A percentile compares a stretch with the other conserved stretches of the same genome.
Conservation (phyloP, 2,113 vertebrate species). For the Lathamus discolor region DNA sequence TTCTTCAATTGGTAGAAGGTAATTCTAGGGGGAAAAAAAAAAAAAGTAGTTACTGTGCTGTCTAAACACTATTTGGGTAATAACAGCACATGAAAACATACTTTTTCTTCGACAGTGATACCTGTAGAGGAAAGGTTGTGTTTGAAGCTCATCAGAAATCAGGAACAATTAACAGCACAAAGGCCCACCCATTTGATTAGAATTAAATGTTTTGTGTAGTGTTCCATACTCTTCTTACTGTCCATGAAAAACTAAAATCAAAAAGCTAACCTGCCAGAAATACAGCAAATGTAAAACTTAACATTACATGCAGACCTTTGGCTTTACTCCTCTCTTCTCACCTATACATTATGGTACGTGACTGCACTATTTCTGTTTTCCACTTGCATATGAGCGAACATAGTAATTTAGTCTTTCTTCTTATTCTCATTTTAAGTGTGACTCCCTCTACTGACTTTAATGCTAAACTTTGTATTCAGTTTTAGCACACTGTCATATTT, state of each 20-base stretch:
- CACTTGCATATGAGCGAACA: not conserved
- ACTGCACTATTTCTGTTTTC: not conserved
- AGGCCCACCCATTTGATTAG: not conserved
- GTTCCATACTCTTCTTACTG: not conserved
- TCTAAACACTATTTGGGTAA: not conserved
- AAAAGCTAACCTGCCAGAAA: not conserved
- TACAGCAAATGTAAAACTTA: not conserved
- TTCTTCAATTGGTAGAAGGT: not conserved
- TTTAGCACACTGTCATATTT: not conserved
- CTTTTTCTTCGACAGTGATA: not conserved
- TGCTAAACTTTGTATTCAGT: not conserved
- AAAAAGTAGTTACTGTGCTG: not conserved
- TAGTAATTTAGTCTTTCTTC: not conserved
- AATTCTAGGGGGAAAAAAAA: not conserved
- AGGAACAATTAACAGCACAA: not conserved
- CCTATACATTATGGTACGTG: not conserved
- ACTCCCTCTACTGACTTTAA: not conserved
- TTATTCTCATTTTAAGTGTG: not conserved
- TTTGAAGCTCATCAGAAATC: not conserved
- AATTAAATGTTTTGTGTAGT: not conserved
- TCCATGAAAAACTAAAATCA: not conserved
- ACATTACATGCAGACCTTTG: not conserved
- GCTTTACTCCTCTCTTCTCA: not conserved
- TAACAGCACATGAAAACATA: not conserved
- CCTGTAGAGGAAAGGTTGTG: not conserved